A percentile compares a stretch with the other conserved stretches of the same genome.
Evolutionary conservation across 2,888 invertebrate species (phyloP).

Genomic region (Drosophila ochracea): DNA sequence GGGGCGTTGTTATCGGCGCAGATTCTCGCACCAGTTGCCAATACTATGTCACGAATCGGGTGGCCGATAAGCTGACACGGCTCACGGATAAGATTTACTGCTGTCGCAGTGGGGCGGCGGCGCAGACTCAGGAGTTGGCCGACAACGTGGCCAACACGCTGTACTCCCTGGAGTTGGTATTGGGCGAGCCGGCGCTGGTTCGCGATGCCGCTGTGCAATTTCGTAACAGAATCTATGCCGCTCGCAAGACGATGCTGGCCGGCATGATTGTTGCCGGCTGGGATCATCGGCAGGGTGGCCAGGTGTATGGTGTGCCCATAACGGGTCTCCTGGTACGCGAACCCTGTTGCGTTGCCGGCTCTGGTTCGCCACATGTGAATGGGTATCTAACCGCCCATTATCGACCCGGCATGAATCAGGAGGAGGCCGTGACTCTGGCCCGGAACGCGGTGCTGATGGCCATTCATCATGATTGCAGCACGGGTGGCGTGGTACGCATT

Average conservation of each 20-base stretch:
- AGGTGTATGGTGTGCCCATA: conserved; percentile 89
- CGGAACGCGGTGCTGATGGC: conserved; percentile 93
- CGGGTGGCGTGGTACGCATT: conserved; percentile 95
- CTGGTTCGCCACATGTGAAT: conserved; percentile 97
- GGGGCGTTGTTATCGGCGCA: conserved; percentile 98
- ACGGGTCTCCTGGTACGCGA: conserved; percentile 96
- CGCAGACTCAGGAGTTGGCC: conserved; percentile 98
- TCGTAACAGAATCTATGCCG: conserved; percentile 96
- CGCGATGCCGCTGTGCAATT: conserved; percentile 96
- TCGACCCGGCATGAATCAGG: conserved; percentile 92
- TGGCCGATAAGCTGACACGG: conserved; percentile 96
- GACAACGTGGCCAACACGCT: conserved; percentile 96
- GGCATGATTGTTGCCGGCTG: conserved; percentile 99
- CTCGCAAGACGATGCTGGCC: conserved; percentile 95
- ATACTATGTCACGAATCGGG: conserved; percentile 96
- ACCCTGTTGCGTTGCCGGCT: conserved; percentile 94
- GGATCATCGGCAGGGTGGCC: conserved; percentile 95
- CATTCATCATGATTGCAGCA: conserved; percentile 96
- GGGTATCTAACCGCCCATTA: conserved; percentile 96
- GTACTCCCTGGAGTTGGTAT: conserved; percentile 90
- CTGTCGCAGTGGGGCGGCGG: conserved; percentile 98
- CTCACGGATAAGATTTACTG: conserved; percentile 97
- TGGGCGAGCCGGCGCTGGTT: conserved; percentile 93
- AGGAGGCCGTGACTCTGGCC: conserved; percentile 93
- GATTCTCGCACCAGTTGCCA: conserved; percentile 98